phyloP scores from a whole-genome alignment of 2,113 vertebrate genomes.

The Channa argus region DNA sequence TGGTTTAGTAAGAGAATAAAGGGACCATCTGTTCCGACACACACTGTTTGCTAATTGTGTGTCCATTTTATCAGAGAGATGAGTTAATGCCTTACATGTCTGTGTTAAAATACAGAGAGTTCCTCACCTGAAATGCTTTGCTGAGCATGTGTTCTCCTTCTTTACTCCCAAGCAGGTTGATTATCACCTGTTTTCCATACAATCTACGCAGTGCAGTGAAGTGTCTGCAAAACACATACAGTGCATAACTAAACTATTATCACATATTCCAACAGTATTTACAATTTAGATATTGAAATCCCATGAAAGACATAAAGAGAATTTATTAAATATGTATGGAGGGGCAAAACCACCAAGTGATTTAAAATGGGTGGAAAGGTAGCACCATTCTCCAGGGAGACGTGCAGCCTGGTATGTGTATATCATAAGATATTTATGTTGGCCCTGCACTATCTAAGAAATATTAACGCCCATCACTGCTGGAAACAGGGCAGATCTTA shows the following conservation, averaged over 20 bases:
- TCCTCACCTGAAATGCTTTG: slow-evolving; percentile 95
- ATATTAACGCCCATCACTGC: neutral
- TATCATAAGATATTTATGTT: slow-evolving; percentile 13
- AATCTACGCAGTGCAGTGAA: slow-evolving; percentile 92
- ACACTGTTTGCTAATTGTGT: too few species aligned
- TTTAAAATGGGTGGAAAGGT: neutral
- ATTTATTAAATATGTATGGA: neutral
- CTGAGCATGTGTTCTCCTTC: slow-evolving; percentile 99
- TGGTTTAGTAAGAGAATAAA: slow-evolving; percentile 4
- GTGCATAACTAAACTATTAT: neutral
- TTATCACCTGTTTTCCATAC: slow-evolving; percentile 96
- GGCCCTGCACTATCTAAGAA: neutral
- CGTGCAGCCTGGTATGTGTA: neutral
- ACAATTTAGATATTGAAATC: too few species aligned
- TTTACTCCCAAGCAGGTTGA: slow-evolving; percentile 96
- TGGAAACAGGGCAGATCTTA: neutral
- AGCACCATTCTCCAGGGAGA: neutral
- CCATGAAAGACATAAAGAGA: neutral
- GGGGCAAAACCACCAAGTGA: neutral
- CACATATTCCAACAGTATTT: too few species aligned
- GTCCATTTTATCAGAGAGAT: neutral
- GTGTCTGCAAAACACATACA: slow-evolving; percentile 85
- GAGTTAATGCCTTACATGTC: neutral
- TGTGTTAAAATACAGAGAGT: neutral
- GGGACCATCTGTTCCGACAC: neutral